Base-by-base conservation (phyloP, 2,888 invertebrate genomes). In the Meteorus colon region DNA sequence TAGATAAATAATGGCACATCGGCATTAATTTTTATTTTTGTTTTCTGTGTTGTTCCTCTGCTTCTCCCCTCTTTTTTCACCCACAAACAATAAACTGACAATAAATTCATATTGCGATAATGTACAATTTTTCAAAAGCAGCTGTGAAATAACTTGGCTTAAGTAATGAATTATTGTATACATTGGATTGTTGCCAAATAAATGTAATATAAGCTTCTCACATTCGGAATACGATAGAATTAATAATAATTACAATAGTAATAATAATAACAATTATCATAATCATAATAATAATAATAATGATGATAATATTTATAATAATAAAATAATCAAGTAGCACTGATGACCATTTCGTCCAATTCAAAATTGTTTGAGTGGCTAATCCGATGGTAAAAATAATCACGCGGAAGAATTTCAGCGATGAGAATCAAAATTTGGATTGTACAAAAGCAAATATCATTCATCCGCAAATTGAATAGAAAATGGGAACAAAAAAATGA, bases 21-120 rank as follows among this genome's bases (percentile, higher is more conserved):
- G 65, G 65, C 37, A 34, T n/a, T 63, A 63, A 63, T 63, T 62
- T 62, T 19, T 5, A 19, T 65, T 63, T 63, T 63, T 63, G 29
- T 63, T 34, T n/a, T 65, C 34, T 37, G 31, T 4, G 19, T 55
- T 24, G 55, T 55, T 55, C 19, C 19, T 55, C n/a, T 48, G n/a
- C 16, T n/a, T 48, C 16, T 5, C n/a, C 5, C 6, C 14, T n/a
- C 4, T 63, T 34, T 5, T 29, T 63, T 63, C 34, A 31, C 4
- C 4, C n/a, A 48, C 16, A 48, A 55, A 55, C 55, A 55, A 55
- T 19, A 4, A 19, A 19, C 8, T 19, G 41, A 41, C 41, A 41
- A 41, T 41, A 41, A 41, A 41, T 41, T 41, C 41, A 41, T 19
- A 19, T 19, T 19, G 55, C 10, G 19, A 55, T 8, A 55, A n/a